These are phyloP conservation scores for Mus pahari DNA, from an alignment of 2,113 vertebrate genomes.

Conservation along the genomic window DNA sequence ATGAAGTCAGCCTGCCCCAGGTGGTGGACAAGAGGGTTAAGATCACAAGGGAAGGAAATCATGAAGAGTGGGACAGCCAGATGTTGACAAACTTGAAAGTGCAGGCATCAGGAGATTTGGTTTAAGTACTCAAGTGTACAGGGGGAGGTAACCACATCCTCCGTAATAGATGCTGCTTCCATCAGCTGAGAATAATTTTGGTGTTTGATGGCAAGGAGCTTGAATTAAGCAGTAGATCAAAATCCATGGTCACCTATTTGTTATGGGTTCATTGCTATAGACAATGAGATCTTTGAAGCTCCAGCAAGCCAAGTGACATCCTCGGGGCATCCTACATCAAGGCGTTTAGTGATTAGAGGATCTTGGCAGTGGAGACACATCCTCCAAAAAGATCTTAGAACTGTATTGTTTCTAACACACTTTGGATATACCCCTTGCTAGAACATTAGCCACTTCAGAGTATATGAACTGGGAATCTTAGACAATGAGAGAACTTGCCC, in stretches of 20 bases:
- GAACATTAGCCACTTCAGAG: background rate
- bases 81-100: background rate
- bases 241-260: background rate
- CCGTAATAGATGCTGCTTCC: background rate
- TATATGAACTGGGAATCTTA: background rate
- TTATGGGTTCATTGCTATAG: background rate
- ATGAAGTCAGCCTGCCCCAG: background rate
- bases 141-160: background rate
- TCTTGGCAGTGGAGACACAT: background rate
- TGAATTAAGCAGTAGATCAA: background rate
- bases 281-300: background rate
- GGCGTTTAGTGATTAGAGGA: background rate
- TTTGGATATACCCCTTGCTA: background rate
- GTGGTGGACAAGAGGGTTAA: background rate
- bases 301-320: background rate
- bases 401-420: background rate
- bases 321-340: background rate
- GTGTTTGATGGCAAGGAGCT: background rate
- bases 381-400: background rate
- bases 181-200: background rate
- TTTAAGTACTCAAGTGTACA: background rate
- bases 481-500: too few relatives aligned
- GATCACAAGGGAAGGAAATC: background rate
- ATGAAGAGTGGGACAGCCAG: background rate
- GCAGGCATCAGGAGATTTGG: background rate